A percentile compares a stretch with the other conserved stretches of the same genome.
Conservation (phyloP, 2,113 vertebrate species). For the Butorides virescens region DNA sequence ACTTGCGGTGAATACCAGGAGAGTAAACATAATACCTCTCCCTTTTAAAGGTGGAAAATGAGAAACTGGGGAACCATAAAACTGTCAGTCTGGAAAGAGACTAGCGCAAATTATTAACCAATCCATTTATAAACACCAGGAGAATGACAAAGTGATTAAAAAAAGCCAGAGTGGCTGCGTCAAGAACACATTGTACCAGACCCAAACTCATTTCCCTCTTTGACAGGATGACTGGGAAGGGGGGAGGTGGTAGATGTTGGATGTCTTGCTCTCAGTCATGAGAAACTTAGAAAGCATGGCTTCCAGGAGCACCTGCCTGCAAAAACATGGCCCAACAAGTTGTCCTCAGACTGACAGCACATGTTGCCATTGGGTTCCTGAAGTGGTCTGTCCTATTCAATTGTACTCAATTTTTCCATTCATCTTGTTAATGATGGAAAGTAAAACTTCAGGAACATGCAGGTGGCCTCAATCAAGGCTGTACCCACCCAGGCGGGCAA, state of each 20-base stretch:
- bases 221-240: background rate
- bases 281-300: background rate
- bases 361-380: background rate
- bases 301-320: background rate
- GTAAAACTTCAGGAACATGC: background rate
- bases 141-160: background rate
- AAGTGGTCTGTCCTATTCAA: background rate
- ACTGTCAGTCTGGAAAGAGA: background rate
- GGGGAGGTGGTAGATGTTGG: background rate
- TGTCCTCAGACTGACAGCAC: background rate
- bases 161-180: background rate
- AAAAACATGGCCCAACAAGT: background rate
- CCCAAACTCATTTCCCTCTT: conserved; percentile 21
- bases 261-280: background rate
- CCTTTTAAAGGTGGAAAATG: background rate
- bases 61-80: conserved; percentile 10
- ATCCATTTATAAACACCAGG: conserved; percentile 6
- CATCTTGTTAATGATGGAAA: background rate
- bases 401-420: background rate
- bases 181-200: conserved; percentile 3
- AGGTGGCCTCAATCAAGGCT: background rate
- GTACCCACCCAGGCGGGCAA: background rate
- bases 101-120: conserved; percentile 4
- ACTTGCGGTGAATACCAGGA: background rate
- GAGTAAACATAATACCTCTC: background rate